Conservation (phyloP, 2,888 invertebrate genomes). For the Dusona sp. region DNA sequence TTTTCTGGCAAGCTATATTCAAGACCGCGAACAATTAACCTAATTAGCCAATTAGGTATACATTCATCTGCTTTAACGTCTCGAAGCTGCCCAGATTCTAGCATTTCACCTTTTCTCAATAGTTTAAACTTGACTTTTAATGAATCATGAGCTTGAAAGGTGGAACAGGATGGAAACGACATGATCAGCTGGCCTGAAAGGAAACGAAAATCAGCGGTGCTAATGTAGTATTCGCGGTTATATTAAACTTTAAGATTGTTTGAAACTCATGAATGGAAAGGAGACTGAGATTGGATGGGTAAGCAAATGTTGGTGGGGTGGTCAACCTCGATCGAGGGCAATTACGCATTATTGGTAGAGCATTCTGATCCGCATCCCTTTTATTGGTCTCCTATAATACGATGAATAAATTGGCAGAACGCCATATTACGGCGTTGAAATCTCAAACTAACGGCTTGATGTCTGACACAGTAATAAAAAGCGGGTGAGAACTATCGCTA, state of each 20-base stretch:
- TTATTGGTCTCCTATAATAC: background rate
- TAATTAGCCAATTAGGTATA: conserved; percentile 73
- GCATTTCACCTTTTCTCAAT: conserved; percentile 11
- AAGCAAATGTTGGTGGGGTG: conserved; percentile 3
- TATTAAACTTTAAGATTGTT: conserved; percentile 27
- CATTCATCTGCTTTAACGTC: conserved; percentile 28
- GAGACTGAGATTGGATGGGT: background rate
- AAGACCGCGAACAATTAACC: conserved; percentile 73
- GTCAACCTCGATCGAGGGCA: background rate
- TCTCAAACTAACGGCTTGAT: background rate
- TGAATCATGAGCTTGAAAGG: conserved; percentile 73
- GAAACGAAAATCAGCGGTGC: background rate
- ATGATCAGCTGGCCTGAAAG: conserved; percentile 42
- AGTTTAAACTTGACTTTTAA: conserved; percentile 71
- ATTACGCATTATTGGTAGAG: background rate
- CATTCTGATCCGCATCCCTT: background rate
- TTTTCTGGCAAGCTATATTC: conserved; percentile 30
- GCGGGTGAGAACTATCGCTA: background rate
- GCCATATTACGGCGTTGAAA: background rate
- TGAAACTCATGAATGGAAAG: conserved; percentile 14
- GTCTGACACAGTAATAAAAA: background rate
- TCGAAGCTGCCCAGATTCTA: conserved; percentile 38
- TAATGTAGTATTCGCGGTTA: background rate
- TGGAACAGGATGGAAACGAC: conserved; percentile 55
- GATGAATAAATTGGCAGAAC: conserved; percentile 1